Conservation (phyloP, 2,113 vertebrate species). For the Xyrauchen texanus region DNA sequence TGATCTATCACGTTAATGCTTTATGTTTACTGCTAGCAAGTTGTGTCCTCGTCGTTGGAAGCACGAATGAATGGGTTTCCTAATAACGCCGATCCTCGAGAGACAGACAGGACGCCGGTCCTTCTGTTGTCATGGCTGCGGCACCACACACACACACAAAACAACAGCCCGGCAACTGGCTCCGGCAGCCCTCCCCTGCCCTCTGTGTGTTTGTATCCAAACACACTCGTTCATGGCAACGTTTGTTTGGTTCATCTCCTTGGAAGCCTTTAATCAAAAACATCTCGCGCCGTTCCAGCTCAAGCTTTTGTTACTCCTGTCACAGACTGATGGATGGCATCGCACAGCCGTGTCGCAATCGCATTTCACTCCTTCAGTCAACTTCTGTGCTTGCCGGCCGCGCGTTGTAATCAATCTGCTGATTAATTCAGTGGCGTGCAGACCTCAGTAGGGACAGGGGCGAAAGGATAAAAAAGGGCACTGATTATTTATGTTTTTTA, state of each 20-base stretch:
- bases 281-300: constrained; percentile 55
- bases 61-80: no score
- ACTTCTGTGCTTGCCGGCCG: constrained; percentile 8
- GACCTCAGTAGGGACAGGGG: no score
- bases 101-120: no score
- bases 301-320: constrained; percentile 47
- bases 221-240: constrained; percentile 77
- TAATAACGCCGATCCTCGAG: constrained; percentile 28
- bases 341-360: constrained; percentile 25
- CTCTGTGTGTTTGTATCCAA: constrained; percentile 70
- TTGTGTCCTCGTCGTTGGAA: no score
- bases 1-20: no score
- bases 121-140: constrained; percentile 67
- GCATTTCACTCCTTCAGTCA: constrained; percentile 5
- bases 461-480: no score
- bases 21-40: no score
- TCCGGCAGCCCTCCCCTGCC: constrained; percentile 50
- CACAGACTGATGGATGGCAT: constrained; percentile 52
- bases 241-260: constrained; percentile 69
- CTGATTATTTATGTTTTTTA: neutral
- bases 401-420: constrained; percentile 38
- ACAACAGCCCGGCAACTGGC: constrained; percentile 59
- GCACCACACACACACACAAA: no score
- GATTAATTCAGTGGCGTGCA: constrained; percentile 48
- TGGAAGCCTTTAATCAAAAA: constrained; percentile 67